Conservation (phyloP, 1,140 invertebrate genomes). For the Eciton burchellii region DNA sequence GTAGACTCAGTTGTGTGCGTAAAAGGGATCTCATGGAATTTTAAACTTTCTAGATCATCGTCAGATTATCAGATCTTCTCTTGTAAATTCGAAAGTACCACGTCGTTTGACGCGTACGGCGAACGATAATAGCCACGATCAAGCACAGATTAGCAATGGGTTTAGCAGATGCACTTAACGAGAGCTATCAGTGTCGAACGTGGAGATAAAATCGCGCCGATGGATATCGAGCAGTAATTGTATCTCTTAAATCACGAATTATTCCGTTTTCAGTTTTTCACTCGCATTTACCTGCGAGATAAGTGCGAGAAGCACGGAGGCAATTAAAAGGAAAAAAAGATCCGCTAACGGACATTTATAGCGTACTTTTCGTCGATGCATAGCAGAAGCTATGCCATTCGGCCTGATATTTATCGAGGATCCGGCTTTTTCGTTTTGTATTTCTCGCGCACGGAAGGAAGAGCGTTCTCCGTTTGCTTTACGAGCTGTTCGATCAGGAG, state of each 20-base stretch:
- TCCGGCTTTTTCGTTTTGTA: constrained; percentile 46
- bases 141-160: no score
- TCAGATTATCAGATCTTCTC: background rate
- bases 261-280: constrained; percentile 18
- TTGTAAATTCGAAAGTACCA: background rate
- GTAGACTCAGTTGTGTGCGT: background rate
- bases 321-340: constrained; percentile 66
- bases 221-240: background rate
- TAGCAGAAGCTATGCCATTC: constrained; percentile 50
- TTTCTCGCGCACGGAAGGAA: constrained; percentile 17
- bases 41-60: background rate
- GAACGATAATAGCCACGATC: background rate
- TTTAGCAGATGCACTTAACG: no score
- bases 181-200: no score
- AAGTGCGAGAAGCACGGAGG: constrained; percentile 36
- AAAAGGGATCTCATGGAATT: background rate
- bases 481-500: constrained; percentile 55
- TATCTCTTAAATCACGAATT: constrained; percentile 9
- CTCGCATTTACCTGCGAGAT: constrained; percentile 5
- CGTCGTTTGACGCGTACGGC: background rate
- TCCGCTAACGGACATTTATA: constrained; percentile 58
- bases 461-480: constrained; percentile 41
- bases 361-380: constrained; percentile 43
- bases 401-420: constrained; percentile 52
- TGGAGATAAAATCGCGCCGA: background rate